These are phyloP conservation scores for Enhydra lutris DNA, from an alignment of 2,113 vertebrate genomes.

Conservation along the genomic window DNA sequence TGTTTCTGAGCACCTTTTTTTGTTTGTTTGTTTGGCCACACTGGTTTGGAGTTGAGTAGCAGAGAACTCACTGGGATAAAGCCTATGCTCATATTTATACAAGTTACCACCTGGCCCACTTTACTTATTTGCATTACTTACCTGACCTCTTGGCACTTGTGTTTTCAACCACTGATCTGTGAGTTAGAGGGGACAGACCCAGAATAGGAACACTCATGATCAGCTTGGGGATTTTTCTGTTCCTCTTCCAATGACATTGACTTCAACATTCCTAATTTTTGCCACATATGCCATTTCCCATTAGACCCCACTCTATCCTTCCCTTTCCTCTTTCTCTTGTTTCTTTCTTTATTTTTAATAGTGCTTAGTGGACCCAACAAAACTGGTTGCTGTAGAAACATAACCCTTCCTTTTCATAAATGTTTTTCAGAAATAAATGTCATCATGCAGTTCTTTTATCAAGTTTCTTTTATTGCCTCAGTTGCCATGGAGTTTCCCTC, in stretches of 20 bases:
- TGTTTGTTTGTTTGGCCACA: neutral
- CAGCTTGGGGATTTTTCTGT: neutral
- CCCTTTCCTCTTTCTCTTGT: neutral
- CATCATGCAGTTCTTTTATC: slow-evolving; percentile 26
- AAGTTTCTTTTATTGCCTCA: neutral
- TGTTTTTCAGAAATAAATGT: slow-evolving; percentile 49
- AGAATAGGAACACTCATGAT: neutral
- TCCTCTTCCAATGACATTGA: neutral
- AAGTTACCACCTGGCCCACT: neutral
- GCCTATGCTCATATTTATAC: neutral
- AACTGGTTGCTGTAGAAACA: slow-evolving; percentile 54
- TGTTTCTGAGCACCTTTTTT: neutral
- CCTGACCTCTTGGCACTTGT: neutral
- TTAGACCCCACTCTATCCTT: neutral
- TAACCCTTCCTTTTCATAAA: slow-evolving; percentile 44
- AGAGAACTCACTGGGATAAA: neutral
- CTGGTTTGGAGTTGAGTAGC: neutral
- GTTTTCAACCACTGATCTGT: neutral
- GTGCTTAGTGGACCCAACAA: slow-evolving; percentile 22
- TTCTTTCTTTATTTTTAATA: slow-evolving; percentile 38
- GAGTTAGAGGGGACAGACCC: neutral
- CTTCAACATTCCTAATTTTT: neutral
- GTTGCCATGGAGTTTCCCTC: slow-evolving; percentile 32
- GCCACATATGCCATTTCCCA: neutral
- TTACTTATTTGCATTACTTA: neutral